Percentiles rank a stretch among this genome's conserved stretches.
phyloP scores from a whole-genome alignment of 2,888 invertebrate genomes.

The Cinara cedri region DNA sequence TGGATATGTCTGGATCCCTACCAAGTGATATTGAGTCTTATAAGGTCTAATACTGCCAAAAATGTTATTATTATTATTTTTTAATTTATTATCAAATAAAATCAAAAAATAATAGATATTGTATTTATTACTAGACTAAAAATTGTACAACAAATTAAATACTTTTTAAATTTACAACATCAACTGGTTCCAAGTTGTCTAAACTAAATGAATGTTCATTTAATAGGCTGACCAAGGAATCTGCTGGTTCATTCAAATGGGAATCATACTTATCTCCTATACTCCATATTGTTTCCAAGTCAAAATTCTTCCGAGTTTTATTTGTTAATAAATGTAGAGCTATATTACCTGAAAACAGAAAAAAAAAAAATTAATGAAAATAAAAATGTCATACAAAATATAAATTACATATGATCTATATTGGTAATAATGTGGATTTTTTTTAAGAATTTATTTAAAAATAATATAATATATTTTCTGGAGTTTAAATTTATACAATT shows the following conservation, averaged over 20 bases:
- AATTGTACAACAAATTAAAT: not conserved
- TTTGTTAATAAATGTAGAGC: slow-evolving; percentile 85
- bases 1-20: no score
- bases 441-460: no score
- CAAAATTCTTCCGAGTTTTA: slow-evolving; percentile 74
- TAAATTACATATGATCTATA: no score
- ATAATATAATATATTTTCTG: no score
- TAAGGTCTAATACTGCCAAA: not conserved
- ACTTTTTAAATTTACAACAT: slow-evolving; percentile 57
- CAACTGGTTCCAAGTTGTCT: slow-evolving; percentile 70
- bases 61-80: not conserved
- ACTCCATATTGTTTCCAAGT: slow-evolving; percentile 90
- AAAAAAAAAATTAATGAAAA: not conserved
- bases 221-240: slow-evolving; percentile 71
- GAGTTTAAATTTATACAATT: no score
- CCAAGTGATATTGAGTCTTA: no score
- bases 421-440: no score
- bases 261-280: slow-evolving; percentile 83
- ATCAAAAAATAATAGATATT: not conserved
- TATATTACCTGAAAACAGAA: slow-evolving; percentile 78
- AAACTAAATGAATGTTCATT: slow-evolving; percentile 73
- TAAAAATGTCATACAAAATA: no score
- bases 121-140: slow-evolving; percentile 5
- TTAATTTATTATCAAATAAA: not conserved
- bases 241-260: slow-evolving; percentile 69